Percentiles rank a stretch among this genome's conserved stretches.
These are phyloP conservation scores for Pipistrellus pygmaeus DNA, from an alignment of 2,797 vertebrate genomes.

Conservation along the genomic window DNA sequence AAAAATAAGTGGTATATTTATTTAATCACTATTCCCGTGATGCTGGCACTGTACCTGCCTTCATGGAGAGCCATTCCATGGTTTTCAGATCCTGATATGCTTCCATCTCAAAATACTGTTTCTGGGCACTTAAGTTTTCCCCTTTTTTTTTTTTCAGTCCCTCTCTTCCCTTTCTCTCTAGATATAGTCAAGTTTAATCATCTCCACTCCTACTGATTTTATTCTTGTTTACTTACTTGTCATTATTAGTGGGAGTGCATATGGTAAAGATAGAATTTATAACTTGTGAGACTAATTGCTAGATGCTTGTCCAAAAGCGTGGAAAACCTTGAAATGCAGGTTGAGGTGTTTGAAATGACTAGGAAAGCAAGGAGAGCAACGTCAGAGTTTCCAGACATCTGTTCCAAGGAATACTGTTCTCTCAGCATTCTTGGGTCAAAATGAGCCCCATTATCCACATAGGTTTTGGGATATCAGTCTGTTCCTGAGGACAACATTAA, in stretches of 20 bases:
- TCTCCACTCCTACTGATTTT: neutral
- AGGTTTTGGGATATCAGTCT: neutral
- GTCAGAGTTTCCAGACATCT: neutral
- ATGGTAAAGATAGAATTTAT: neutral
- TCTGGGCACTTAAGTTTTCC: neutral
- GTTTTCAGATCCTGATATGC: neutral
- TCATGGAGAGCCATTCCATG: neutral
- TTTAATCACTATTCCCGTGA: neutral
- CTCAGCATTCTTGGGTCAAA: neutral
- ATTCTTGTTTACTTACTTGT: neutral
- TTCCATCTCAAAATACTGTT: neutral
- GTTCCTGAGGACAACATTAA: conserved; percentile 12
- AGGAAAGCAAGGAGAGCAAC: neutral
- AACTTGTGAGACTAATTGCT: neutral
- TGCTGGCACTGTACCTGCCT: neutral
- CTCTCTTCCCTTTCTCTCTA: neutral
- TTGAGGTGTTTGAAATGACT: neutral
- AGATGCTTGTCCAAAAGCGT: neutral
- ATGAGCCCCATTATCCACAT: neutral
- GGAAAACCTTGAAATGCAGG: neutral
- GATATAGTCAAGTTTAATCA: neutral
- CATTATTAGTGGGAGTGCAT: conserved; percentile 9
- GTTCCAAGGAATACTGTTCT: neutral
- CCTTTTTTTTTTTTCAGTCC: neutral
- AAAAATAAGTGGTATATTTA: neutral